Evolutionary conservation across 2,797 vertebrate genomes (phyloP), one percentile per base, ranked within the genome.

Genomic region (Pangasius mekongensis): DNA sequence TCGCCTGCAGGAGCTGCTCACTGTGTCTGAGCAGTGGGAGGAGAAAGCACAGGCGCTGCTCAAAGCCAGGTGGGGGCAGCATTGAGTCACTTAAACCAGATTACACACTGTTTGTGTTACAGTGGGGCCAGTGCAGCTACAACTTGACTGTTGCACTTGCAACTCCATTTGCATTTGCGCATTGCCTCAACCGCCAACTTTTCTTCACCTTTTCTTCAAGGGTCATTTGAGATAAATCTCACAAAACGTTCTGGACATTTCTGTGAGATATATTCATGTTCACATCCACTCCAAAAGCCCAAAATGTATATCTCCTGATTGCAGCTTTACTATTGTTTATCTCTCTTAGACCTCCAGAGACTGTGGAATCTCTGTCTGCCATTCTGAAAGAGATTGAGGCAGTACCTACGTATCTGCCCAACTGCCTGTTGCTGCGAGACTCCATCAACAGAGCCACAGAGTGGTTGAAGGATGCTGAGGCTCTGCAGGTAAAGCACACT

Each of bases 11-110:
- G 98, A 99, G 91, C 96, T 99, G 91, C 97, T 99, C 1, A 99
- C 98, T 0, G 94, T 99, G 64, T 98, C 98, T 0, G 98, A 99
- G 91, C 97, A 98, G 93, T 98, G 97, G 98, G 98, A 99, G 90
- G 98, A 99, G 91, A 97, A 97, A 91, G 97, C 98, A n/a, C 96
- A 95, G 94, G 95, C 95, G 76, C 96, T 99, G 52, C 96, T 99
- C 1, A 98, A 97, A 92, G 95, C 97, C 96, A 98, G 98, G 99
- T 99, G 94, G 94, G 93, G 78, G 64, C 90, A 69, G 88, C 64
- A 77, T 66, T 14, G 58, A 60, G 66, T 33, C 33, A 84, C 30
- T n/a, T 54, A 49, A 71, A 36, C 27, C 13, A 86, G 56, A 87
- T 84, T 14, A 49, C 8, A 52, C 43, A 2, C 16, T 4, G 36